Evolutionary conservation across 2,797 vertebrate genomes (phyloP).

Genomic region (Allobates femoralis): DNA sequence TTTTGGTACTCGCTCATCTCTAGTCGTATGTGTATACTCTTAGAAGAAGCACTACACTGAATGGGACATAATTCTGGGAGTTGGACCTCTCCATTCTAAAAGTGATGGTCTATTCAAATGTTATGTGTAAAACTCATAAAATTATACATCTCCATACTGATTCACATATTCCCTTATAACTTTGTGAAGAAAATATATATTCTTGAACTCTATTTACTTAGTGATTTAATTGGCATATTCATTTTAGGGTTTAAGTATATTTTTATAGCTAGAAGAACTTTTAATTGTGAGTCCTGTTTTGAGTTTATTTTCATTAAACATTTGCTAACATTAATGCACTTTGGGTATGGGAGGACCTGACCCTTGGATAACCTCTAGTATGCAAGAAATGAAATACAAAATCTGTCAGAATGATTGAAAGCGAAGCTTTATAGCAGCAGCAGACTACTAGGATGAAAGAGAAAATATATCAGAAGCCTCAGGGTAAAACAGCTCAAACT

Average conservation of each 20-base stretch:
- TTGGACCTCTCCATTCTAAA: not conserved
- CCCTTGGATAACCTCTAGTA: constrained; percentile 53
- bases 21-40: too few species aligned
- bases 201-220: not conserved
- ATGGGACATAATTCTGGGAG: not conserved
- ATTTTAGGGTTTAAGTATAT: not conserved
- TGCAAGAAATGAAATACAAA: constrained; percentile 53
- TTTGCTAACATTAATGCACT: constrained; percentile 25
- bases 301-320: constrained; percentile 39
- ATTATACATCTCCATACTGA: not conserved
- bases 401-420: constrained; percentile 49
- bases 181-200: constrained; percentile 3
- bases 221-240: not conserved
- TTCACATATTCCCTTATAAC: not conserved
- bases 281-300: constrained; percentile 5
- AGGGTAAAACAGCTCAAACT: constrained; percentile 53
- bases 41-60: too few species aligned
- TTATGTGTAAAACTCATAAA: not conserved
- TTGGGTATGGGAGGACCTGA: constrained; percentile 40
- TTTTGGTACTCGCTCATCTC: too few species aligned
- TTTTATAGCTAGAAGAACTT: not conserved
- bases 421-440: constrained; percentile 40
- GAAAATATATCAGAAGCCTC: constrained; percentile 53
- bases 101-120: not conserved
- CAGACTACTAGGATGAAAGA: constrained; percentile 52